Percentiles rank a stretch among this genome's conserved stretches.
phyloP scores from a whole-genome alignment of 2,113 vertebrate species.

The Cavia aperea region DNA sequence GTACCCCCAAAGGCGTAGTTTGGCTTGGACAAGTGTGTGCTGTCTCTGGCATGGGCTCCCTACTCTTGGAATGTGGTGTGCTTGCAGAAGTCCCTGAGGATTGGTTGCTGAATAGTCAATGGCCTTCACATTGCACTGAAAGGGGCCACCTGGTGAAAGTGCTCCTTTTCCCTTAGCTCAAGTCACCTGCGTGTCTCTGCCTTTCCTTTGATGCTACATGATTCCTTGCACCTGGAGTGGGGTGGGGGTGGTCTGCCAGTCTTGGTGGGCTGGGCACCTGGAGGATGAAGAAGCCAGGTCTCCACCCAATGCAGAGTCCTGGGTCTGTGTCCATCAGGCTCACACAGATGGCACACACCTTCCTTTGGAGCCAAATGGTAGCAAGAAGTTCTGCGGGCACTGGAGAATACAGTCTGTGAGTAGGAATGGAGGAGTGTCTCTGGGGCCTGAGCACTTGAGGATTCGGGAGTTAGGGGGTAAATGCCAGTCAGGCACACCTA shows the following conservation, averaged over 20 bases:
- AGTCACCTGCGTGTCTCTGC: neutral
- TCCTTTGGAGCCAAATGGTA: neutral
- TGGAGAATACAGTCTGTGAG: neutral
- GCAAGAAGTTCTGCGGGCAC: accelerated
- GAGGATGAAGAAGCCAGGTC: neutral
- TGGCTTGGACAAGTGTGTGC: neutral
- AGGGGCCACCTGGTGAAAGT: neutral
- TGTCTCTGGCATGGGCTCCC: neutral
- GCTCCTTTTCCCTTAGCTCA: neutral
- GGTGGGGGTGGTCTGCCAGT: too few species aligned
- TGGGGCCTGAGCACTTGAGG: neutral
- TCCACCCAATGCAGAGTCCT: neutral
- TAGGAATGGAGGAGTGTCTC: neutral
- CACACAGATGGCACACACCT: accelerated
- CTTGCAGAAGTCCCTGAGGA: neutral
- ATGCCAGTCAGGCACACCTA: accelerated
- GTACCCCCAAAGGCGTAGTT: neutral
- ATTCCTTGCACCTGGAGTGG: neutral
- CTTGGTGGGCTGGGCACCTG: neutral
- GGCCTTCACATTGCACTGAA: neutral
- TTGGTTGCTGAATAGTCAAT: neutral
- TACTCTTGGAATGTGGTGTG: neutral
- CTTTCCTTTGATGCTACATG: neutral
- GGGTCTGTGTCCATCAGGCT: neutral
- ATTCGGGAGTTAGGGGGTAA: neutral